phyloP scores from a whole-genome alignment of 2,113 vertebrate genomes.

The Ramphastos sulfuratus region DNA sequence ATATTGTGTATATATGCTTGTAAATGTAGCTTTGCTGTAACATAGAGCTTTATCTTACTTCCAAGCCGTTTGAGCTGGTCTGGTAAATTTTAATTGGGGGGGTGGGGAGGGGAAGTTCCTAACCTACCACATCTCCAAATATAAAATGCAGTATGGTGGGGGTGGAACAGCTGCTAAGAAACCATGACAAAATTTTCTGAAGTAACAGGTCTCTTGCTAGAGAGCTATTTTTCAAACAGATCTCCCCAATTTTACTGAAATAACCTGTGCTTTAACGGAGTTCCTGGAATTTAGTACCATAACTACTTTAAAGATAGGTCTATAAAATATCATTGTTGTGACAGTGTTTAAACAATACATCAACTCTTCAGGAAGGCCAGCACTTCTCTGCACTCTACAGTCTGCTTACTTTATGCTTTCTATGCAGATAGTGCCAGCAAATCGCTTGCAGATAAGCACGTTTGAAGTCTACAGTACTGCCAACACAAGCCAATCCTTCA shows the following conservation, averaged over 20 bases:
- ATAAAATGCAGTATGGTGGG: background rate
- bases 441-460: fast-evolving
- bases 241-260: background rate
- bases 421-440: background rate
- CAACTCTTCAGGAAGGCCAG: background rate
- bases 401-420: background rate
- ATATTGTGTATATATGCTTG: too few species aligned
- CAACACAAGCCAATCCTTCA: background rate
- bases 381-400: background rate
- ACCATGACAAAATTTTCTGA: background rate
- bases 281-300: background rate
- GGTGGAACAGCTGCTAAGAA: background rate
- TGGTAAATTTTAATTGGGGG: too few species aligned
- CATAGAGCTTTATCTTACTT: too few species aligned
- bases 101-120: too few species aligned
- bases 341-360: background rate
- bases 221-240: constrained; percentile 2
- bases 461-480: background rate
- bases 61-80: too few species aligned
- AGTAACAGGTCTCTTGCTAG: background rate
- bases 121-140: background rate
- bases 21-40: too few species aligned
- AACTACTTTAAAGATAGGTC: background rate
- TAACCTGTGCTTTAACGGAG: background rate
- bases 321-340: background rate